These are phyloP conservation scores for Eupithecia dodoneata DNA, from an alignment of 2,888 invertebrate genomes.

Conservation along the genomic window DNA sequence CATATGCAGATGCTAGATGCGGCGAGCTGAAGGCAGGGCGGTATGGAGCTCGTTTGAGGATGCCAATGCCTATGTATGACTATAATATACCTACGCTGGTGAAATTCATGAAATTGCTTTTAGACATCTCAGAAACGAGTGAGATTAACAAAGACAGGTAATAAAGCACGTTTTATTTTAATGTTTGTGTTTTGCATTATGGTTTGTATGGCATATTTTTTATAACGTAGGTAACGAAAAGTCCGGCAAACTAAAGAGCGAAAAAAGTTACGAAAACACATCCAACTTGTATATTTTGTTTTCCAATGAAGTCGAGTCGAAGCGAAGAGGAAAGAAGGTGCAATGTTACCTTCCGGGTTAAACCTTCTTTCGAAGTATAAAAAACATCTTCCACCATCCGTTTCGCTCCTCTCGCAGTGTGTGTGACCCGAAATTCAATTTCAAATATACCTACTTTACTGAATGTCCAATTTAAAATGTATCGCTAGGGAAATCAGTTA, in stretches of 20 bases:
- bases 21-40: too few relatives aligned
- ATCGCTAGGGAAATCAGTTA: constrained; percentile 10
- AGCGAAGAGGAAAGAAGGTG: too few relatives aligned
- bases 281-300: too few relatives aligned
- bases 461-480: not conserved
- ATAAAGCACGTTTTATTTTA: not conserved
- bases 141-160: not conserved
- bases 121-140: not conserved
- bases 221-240: not conserved
- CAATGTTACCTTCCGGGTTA: too few relatives aligned
- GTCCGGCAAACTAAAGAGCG: too few relatives aligned
- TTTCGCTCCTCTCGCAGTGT: not conserved
- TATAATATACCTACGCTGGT: too few relatives aligned
- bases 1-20: too few relatives aligned
- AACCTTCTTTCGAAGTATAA: too few relatives aligned
- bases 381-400: not conserved
- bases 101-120: not conserved
- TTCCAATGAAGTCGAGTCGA: too few relatives aligned
- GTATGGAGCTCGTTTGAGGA: too few relatives aligned
- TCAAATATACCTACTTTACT: not conserved
- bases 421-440: not conserved
- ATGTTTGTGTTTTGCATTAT: not conserved
- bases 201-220: not conserved
- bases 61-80: too few relatives aligned
- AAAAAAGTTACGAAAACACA: too few relatives aligned